A percentile compares a stretch with the other conserved stretches of the same genome.
phyloP scores from a whole-genome alignment of 2,888 invertebrate genomes.

The Pseudococcus longispinus region DNA sequence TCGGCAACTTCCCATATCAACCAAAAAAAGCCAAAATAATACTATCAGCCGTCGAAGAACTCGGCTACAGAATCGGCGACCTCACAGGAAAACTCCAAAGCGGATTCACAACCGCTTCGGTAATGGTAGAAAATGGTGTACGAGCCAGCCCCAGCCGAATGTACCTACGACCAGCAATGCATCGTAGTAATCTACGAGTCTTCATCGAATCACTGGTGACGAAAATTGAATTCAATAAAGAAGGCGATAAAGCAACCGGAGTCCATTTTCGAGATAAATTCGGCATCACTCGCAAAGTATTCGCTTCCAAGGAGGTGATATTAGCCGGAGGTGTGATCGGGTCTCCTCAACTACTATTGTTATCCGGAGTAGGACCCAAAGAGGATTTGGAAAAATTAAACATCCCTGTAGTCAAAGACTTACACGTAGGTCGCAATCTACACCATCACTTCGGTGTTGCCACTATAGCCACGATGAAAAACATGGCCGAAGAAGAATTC shows the following conservation, averaged over 20 bases:
- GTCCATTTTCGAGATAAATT: conserved; percentile 72
- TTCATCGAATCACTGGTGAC: conserved; percentile 66
- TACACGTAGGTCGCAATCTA: conserved; percentile 68
- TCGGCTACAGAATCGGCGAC: conserved; percentile 63
- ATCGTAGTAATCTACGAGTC: conserved; percentile 61
- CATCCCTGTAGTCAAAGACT: conserved; percentile 64
- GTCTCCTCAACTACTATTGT: conserved; percentile 73
- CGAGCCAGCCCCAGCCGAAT: conserved; percentile 66
- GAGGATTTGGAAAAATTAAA: conserved; percentile 65
- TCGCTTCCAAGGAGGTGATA: conserved; percentile 71
- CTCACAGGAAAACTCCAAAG: conserved; percentile 61
- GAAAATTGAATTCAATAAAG: conserved; percentile 65
- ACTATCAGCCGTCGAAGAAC: conserved; percentile 62
- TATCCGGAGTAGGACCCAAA: conserved; percentile 71
- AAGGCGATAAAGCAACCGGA: conserved; percentile 72
- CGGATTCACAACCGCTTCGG: conserved; percentile 60
- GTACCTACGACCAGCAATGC: conserved; percentile 64
- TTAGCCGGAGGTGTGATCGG: conserved; percentile 73
- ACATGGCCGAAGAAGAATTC: conserved; percentile 57
- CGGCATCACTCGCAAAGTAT: conserved; percentile 63
- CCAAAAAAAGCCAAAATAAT: conserved; percentile 62
- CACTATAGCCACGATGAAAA: conserved; percentile 60
- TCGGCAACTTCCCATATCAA: conserved; percentile 63
- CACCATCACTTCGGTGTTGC: conserved; percentile 67
- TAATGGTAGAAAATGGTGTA: conserved; percentile 60